Conservation (phyloP, 1,140 invertebrate genomes). For the Heterodera schachtii region DNA sequence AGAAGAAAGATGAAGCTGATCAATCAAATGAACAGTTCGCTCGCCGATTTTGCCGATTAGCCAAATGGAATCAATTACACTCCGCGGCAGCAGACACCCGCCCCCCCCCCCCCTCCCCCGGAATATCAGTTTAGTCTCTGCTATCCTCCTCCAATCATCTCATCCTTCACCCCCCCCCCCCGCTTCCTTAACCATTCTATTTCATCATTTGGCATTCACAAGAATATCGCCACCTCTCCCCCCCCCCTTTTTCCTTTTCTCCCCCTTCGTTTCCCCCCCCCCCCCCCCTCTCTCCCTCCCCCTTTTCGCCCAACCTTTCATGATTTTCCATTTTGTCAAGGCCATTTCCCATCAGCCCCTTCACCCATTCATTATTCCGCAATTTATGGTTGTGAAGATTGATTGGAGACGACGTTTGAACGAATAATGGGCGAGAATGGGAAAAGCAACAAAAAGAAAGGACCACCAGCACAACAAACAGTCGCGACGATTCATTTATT, state of each 20-base stretch:
- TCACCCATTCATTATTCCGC: neutral
- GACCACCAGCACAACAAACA: neutral
- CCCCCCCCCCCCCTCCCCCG: no score
- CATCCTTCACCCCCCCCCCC: neutral
- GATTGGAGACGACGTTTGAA: neutral
- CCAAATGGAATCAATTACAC: neutral
- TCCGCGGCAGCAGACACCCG: no score
- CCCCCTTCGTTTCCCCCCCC: no score
- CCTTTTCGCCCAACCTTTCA: neutral
- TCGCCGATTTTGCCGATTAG: no score
- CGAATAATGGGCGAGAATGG: neutral
- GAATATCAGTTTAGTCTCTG: neutral
- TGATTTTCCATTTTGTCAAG: neutral
- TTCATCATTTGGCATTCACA: neutral
- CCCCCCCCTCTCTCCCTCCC: no score
- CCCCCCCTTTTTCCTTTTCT: no score
- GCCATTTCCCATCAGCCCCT: neutral
- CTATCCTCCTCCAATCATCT: neutral
- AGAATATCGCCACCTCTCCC: neutral
- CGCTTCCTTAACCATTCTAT: neutral
- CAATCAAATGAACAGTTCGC: no score
- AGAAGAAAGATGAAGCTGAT: no score
- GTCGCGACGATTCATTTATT: neutral
- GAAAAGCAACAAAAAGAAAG: conserved; percentile 1
- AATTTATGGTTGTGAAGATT: conserved; percentile 1